Conservation (phyloP, 2,113 vertebrate genomes). For the Macquaria australasica region DNA sequence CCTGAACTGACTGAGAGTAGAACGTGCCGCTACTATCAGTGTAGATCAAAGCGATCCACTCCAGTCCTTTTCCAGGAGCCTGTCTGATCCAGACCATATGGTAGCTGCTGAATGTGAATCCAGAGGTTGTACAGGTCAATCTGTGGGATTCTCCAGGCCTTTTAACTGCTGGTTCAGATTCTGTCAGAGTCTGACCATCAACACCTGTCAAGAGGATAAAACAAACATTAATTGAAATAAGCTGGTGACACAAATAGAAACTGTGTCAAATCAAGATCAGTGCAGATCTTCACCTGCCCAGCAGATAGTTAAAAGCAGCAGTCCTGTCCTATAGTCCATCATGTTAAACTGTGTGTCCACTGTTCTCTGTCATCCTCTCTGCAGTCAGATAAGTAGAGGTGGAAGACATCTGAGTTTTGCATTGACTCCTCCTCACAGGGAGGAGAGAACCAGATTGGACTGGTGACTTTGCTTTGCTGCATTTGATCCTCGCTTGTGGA, state of each 20-base stretch:
- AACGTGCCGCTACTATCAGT: background rate
- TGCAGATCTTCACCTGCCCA: slow-evolving; percentile 19
- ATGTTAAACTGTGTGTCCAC: slow-evolving; percentile 46
- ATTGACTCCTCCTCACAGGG: slow-evolving; percentile 42
- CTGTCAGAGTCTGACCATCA: background rate
- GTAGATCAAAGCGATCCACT: background rate
- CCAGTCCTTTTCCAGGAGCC: slow-evolving; percentile 36
- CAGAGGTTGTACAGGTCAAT: slow-evolving; percentile 11
- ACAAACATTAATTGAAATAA: too few species aligned
- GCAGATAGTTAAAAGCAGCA: slow-evolving; percentile 45
- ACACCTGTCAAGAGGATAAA: background rate
- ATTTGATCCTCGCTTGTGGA: too few species aligned
- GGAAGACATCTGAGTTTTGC: slow-evolving; percentile 38
- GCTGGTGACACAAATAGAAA: background rate
- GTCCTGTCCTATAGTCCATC: slow-evolving; percentile 46
- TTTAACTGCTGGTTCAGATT: background rate
- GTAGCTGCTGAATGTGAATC: background rate
- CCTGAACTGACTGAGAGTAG: slow-evolving; percentile 35
- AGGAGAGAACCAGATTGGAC: background rate
- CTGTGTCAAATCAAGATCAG: background rate
- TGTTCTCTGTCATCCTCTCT: slow-evolving; percentile 25
- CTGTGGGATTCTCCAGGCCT: background rate
- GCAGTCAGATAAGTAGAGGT: slow-evolving; percentile 31
- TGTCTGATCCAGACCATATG: background rate
- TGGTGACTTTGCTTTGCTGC: background rate